A percentile compares a stretch with the other conserved stretches of the same genome.
These are phyloP conservation scores for Hoplodrina ambigua DNA, from an alignment of 2,888 invertebrate species.

Conservation along the genomic window DNA sequence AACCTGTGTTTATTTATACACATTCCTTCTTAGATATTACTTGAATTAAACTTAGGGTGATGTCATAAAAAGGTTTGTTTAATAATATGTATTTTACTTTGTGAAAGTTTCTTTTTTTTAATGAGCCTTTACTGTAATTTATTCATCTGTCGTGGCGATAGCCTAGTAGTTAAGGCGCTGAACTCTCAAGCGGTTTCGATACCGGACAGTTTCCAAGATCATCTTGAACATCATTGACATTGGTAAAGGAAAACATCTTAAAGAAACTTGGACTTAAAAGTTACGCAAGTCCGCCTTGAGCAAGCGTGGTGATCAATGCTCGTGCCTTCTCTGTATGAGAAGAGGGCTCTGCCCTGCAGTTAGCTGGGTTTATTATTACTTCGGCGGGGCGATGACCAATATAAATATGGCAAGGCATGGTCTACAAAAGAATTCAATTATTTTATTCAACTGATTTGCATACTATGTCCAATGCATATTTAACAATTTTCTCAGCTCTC, in stretches of 20 bases:
- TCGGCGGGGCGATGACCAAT: not conserved
- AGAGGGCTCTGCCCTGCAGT: not conserved
- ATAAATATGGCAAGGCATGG: not conserved
- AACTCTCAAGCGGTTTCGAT: not conserved
- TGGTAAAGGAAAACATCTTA: not conserved
- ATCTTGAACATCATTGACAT: too few species aligned
- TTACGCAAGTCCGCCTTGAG: too few species aligned
- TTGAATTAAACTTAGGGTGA: not conserved
- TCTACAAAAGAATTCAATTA: not conserved
- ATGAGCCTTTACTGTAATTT: not conserved
- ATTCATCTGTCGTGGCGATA: not conserved
- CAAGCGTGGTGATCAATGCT: not conserved
- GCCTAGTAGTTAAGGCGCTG: too few species aligned
- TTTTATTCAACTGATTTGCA: conserved; percentile 17
- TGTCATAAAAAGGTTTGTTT: too few species aligned
- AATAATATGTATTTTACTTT: too few species aligned
- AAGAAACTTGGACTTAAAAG: not conserved
- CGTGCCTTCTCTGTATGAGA: not conserved
- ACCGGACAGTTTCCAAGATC: too few species aligned
- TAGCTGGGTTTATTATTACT: not conserved
- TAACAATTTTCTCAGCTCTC: conserved; percentile 11
- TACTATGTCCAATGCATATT: conserved; percentile 7
- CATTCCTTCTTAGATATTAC: conserved; percentile 3
- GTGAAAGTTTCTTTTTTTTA: too few species aligned
- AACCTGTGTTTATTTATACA: conserved; percentile 17